Conservation (phyloP, 1,140 invertebrate species). For the Drosophila littoralis region DNA sequence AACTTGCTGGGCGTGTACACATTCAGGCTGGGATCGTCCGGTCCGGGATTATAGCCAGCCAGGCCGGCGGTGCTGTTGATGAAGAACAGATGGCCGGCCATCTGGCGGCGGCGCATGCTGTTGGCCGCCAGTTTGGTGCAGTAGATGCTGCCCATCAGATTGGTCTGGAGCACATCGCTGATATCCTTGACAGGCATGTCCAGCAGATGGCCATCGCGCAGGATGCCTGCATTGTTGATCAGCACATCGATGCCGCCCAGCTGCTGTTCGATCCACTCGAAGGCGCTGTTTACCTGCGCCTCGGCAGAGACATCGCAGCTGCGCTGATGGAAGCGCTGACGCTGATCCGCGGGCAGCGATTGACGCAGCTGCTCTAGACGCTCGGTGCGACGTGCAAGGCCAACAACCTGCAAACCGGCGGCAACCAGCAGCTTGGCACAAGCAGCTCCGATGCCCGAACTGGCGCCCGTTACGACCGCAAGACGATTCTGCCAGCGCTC, state of each 20-base stretch:
- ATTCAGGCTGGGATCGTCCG: slow-evolving; percentile 82
- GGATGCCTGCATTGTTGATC: slow-evolving; percentile 90
- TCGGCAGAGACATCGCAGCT: slow-evolving; percentile 88
- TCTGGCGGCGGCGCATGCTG: slow-evolving; percentile 88
- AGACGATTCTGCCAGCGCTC: slow-evolving; percentile 86
- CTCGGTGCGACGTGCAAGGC: slow-evolving; percentile 73
- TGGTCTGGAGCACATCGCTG: slow-evolving; percentile 87
- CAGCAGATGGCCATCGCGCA: slow-evolving; percentile 81
- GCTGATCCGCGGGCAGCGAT: slow-evolving; percentile 65
- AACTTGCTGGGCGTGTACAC: slow-evolving; percentile 89
- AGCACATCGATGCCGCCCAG: slow-evolving; percentile 89
- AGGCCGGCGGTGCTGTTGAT: slow-evolving; percentile 88
- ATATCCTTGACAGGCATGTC: slow-evolving; percentile 81
- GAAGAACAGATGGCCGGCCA: slow-evolving; percentile 89
- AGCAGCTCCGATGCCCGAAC: slow-evolving; percentile 87
- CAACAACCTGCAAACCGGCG: slow-evolving; percentile 86
- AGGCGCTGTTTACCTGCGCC: slow-evolving; percentile 88
- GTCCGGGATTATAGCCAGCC: slow-evolving; percentile 76
- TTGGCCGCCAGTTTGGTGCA: slow-evolving; percentile 88
- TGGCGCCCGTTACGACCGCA: slow-evolving; percentile 88
- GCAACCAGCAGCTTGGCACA: slow-evolving; percentile 85
- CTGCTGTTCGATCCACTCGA: slow-evolving; percentile 87
- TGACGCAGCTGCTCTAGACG: slow-evolving; percentile 63
- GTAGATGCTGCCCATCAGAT: slow-evolving; percentile 88
- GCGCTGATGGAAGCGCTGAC: slow-evolving; percentile 84